Percentiles rank a stretch among this genome's conserved stretches.
phyloP scores from a whole-genome alignment of 2,113 vertebrate species.

The Sterna hirundo region DNA sequence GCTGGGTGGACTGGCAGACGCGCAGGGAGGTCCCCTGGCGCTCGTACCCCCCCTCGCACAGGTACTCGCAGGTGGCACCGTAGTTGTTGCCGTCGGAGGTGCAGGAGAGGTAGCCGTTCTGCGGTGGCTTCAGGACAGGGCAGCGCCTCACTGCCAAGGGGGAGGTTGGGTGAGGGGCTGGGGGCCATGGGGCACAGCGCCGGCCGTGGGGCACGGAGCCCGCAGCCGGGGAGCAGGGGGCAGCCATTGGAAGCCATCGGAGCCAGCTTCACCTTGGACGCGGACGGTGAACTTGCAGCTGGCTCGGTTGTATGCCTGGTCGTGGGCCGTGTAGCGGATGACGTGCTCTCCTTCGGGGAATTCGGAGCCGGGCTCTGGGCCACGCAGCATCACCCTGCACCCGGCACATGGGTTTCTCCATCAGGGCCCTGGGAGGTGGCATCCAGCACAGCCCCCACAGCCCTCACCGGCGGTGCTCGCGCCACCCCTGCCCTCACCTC shows the following conservation, averaged over 20 bases:
- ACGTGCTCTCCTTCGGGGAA: slow-evolving; percentile 87
- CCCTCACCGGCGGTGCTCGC: rapidly evolving
- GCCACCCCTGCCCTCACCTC: slow-evolving; percentile 70
- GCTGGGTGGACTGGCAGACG: slow-evolving; percentile 86
- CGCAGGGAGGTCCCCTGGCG: slow-evolving; percentile 77
- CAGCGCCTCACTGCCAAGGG: slow-evolving; percentile 84
- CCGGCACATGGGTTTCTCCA: background rate
- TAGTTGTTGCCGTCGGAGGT: slow-evolving; percentile 88
- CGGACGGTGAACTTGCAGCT: slow-evolving; percentile 94
- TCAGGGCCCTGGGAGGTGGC: background rate
- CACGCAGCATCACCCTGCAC: slow-evolving; percentile 83
- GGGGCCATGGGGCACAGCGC: rapidly evolving
- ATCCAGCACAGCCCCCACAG: background rate
- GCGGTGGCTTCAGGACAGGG: slow-evolving; percentile 77
- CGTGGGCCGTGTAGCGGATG: slow-evolving; percentile 89
- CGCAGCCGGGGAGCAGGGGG: rapidly evolving
- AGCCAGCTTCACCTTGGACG: slow-evolving; percentile 81
- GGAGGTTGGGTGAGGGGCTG: background rate
- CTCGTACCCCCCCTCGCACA: slow-evolving; percentile 89
- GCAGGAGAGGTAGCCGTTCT: slow-evolving; percentile 88
- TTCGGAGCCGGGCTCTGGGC: slow-evolving; percentile 82
- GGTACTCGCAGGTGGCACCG: slow-evolving; percentile 88
- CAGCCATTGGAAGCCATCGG: too few relatives aligned
- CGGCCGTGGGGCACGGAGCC: rapidly evolving
- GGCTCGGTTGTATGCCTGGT: slow-evolving; percentile 89